Evolutionary conservation across 2,888 invertebrate species (phyloP), one percentile per base, ranked within the genome.

Genomic region (Ophioninae sp.): DNA sequence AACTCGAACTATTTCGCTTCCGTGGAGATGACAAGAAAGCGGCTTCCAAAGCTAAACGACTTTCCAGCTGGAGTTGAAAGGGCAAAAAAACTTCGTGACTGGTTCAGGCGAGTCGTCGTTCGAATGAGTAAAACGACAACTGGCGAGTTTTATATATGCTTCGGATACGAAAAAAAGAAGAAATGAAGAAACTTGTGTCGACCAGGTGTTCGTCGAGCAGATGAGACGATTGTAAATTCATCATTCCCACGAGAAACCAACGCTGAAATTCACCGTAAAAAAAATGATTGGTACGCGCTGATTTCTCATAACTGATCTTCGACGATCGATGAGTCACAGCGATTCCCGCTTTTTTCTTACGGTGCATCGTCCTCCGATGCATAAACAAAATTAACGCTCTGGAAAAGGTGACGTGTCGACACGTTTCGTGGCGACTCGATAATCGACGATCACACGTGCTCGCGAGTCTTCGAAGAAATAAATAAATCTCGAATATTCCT

Each of bases 71-170:
- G 20, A 8, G 10, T 57, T 6, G 20, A 57, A 10, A 21, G 17
- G 50, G 7, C 44, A 13, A 39, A 59, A 72, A 30, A 30, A 30
- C 30, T 30, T 30, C 6, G 30, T n/a, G 17, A 23, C 37, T n/a
- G 57, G 20, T 39, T 73, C 6, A n/a, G 23, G 2, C 17, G 30
- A 64, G 62, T 74, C 73, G 21, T 30, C 44, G 62, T 50, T 74
- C 62, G 73, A 74, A 30, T 74, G 73, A 64, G 50, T 20, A 0
- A 50, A 64, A 64, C 44, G 0, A 20, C 30, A 10, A n/a, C 30
- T 30, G 62, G 41, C 41, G 41, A 74, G n/a, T 30, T 21, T 85
- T 79, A 81, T 85, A 80, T 85, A 85, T 83, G 81, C 70, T 30
- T 39, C 20, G 30, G 20, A 69, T 2, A n/a, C 39, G 13, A 2